phyloP scores from a whole-genome alignment of 2,888 invertebrate species.

The Zaprionus obscuricornis region DNA sequence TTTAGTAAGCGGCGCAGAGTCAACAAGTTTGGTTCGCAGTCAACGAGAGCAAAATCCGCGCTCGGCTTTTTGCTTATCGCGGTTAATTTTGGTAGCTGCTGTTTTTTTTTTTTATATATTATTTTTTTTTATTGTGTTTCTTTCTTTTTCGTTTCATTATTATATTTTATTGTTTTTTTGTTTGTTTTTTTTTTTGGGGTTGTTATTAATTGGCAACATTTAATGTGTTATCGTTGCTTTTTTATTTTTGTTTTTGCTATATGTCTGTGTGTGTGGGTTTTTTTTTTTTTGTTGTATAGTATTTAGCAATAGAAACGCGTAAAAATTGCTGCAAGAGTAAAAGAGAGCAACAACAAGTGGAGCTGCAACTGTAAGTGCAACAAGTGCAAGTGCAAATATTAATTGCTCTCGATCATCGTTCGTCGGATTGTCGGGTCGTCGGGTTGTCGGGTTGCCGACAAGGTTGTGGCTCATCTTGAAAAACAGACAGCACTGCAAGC shows the following conservation, averaged over 20 bases:
- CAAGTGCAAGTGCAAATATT: background rate
- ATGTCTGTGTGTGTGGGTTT: background rate
- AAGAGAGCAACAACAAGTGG: constrained; percentile 11
- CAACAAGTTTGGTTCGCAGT: constrained; percentile 67
- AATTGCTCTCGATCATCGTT: constrained; percentile 24
- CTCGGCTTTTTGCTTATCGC: constrained; percentile 50
- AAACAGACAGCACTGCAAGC: constrained; percentile 13
- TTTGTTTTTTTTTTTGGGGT: background rate
- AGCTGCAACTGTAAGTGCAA: constrained; percentile 20
- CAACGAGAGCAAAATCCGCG: constrained; percentile 31
- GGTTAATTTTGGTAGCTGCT: constrained; percentile 9
- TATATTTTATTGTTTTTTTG: constrained; percentile 14
- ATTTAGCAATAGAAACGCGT: constrained; percentile 20
- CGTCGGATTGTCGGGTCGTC: too few relatives aligned
- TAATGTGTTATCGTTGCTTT: background rate
- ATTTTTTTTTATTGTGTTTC: constrained; percentile 1
- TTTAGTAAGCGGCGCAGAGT: constrained; percentile 73
- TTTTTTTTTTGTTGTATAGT: background rate
- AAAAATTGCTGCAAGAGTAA: constrained; percentile 2
- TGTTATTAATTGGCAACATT: background rate
- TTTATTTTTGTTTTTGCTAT: background rate
- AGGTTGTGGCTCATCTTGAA: constrained; percentile 35
- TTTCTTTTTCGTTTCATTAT: constrained; percentile 4
- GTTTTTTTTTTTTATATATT: background rate
- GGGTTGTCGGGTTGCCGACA: too few relatives aligned